Evolutionary conservation across 2,113 vertebrate genomes (phyloP), one percentile per base, ranked within the genome.

Genomic region (Hemiscyllium ocellatum): DNA sequence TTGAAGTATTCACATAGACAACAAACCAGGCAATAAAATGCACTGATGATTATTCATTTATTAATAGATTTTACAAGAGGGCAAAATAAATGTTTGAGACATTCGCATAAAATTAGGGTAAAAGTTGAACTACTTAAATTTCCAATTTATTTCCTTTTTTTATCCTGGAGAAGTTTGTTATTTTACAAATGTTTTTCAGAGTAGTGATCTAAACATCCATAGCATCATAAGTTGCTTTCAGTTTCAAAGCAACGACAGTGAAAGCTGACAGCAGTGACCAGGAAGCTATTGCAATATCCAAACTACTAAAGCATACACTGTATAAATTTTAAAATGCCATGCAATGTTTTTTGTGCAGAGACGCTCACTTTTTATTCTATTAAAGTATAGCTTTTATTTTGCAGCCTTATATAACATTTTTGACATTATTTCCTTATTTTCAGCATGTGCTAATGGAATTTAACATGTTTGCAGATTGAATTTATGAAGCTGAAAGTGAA

Each of bases 401-500:
- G 37, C 80, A 47, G 19, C n/a, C 22, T 83, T 83, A n/a, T 33
- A 33, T 56, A 90, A 90, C 52, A 61, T 29, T 56, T 65, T n/a
- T 15, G 61, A 1, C 24, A 2, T 17, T 66, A 90, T 90, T 66
- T 0, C 89, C 42, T 37, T 50, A 72, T 72, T 72, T 72, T 29
- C 8, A 6, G 12, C 42, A 72, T 95, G 24, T 15, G 6, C 50
- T 72, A 72, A 95, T 72, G 69, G 68, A 26, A 72, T 72, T 94
- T 72, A 72, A 72, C 70, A n/a, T 95, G 42, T 95, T 95, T 95
- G 94, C 69, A 72, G 95, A 19, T 72, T n/a, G 97, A 97, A 96
- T 98, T 97, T 98, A 97, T 98, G 98, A 97, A 96, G 97, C 96
- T 97, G 96, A 96, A 96, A 90, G 96, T 94, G 96, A 96, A 96